A percentile compares a stretch with the other conserved stretches of the same genome.
Evolutionary conservation across 2,113 vertebrate species (phyloP).

Genomic region (Cnemophilus loriae): DNA sequence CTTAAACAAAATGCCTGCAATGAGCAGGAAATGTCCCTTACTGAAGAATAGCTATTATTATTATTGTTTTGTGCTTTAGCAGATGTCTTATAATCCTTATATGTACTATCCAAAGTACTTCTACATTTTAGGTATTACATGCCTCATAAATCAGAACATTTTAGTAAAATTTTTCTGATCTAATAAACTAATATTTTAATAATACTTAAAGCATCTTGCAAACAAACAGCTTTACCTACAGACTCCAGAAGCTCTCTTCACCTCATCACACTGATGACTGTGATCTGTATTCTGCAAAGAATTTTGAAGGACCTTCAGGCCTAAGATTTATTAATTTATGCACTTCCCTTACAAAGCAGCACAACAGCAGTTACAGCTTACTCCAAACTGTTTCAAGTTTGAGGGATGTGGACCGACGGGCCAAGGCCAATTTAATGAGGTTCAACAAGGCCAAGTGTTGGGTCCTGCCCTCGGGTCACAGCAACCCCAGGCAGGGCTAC

Average conservation of each 20-base stretch:
- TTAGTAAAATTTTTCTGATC: not conserved
- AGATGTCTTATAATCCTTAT: not conserved
- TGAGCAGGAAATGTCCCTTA: not conserved
- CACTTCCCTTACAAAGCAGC: not conserved
- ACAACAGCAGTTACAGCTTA: not conserved
- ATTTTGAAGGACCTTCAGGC: not conserved
- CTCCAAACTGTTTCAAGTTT: not conserved
- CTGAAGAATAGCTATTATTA: not conserved
- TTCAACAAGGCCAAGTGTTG: not conserved
- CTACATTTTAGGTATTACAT: not conserved
- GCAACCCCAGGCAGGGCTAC: accelerated
- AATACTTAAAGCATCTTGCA: not conserved
- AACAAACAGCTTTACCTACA: not conserved
- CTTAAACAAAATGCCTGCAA: not conserved
- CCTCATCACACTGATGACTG: not conserved
- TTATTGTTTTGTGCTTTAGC: not conserved
- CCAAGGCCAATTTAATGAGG: not conserved
- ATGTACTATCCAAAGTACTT: not conserved
- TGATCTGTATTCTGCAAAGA: not conserved
- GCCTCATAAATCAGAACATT: not conserved
- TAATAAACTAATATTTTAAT: not conserved
- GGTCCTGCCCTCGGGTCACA: not conserved
- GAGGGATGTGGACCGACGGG: not conserved
- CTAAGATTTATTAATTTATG: not conserved
- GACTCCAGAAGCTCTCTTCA: not conserved